phyloP scores from a whole-genome alignment of 2,113 vertebrate species.

The Cephalophus harveyi region DNA sequence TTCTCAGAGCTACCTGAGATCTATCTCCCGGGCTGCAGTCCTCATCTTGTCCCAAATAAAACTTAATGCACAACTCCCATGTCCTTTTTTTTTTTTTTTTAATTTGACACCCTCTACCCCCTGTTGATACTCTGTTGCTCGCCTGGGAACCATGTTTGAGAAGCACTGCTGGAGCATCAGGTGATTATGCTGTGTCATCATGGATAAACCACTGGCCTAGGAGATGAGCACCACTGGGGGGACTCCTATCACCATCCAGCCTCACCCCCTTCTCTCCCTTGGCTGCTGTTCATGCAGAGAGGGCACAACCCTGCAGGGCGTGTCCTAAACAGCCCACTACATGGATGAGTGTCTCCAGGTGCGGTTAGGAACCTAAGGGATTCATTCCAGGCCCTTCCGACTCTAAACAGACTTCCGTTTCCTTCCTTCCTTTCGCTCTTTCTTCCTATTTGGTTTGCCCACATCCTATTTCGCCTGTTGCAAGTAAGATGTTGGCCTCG shows the following conservation, averaged over 20 bases:
- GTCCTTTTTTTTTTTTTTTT: not conserved
- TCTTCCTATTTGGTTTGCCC: not conserved
- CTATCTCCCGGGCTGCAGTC: not conserved
- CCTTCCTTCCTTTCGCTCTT: not conserved
- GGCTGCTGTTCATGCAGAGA: not conserved
- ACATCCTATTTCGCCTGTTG: not conserved
- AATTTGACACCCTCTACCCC: accelerated
- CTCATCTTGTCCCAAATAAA: not conserved
- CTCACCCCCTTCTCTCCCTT: not conserved
- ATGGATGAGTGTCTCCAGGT: not conserved
- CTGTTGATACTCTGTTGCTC: not conserved
- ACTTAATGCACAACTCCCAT: not conserved
- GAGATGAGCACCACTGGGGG: not conserved
- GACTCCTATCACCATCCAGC: not conserved
- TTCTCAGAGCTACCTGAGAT: not conserved
- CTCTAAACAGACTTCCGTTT: not conserved
- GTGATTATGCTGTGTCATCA: accelerated
- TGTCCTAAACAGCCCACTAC: not conserved
- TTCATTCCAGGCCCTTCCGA: not conserved
- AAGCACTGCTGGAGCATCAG: not conserved
- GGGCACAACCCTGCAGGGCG: too few relatives aligned
- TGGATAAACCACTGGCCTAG: not conserved
- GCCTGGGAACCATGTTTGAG: not conserved
- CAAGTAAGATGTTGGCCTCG: not conserved
- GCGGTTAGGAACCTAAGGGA: not conserved